Conservation (phyloP, 2,888 invertebrate genomes). For the Tachina grossa region DNA sequence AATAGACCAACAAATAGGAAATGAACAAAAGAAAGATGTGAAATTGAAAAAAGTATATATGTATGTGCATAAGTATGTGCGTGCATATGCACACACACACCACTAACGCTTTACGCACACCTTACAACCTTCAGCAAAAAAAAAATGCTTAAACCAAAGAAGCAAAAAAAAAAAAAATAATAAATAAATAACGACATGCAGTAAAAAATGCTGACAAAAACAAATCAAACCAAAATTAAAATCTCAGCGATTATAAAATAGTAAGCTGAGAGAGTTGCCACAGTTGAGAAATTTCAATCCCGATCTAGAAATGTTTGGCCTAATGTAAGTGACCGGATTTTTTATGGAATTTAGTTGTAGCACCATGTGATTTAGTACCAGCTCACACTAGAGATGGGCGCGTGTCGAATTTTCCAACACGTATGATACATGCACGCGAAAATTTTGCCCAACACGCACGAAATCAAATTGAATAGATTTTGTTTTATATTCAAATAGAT, state of each 20-base stretch:
- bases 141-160: neutral
- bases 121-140: conserved; percentile 3
- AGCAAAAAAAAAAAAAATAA: neutral
- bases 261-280: neutral
- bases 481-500: too few relatives aligned
- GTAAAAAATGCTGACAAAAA: conserved; percentile 20
- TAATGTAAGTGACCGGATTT: too few relatives aligned
- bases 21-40: neutral
- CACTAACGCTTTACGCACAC: conserved; percentile 11
- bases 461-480: too few relatives aligned
- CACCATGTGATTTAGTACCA: too few relatives aligned
- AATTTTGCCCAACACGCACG: too few relatives aligned
- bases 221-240: conserved; percentile 16
- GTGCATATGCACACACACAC: too few relatives aligned
- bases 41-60: neutral
- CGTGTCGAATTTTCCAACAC: too few relatives aligned
- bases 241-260: neutral
- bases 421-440: too few relatives aligned
- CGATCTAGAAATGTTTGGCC: too few relatives aligned
- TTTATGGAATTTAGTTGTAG: too few relatives aligned
- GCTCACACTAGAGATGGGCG: too few relatives aligned
- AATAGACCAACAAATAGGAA: conserved; percentile 3
- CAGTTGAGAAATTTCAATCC: neutral
- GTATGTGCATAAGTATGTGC: too few relatives aligned
- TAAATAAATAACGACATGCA: neutral